A percentile compares a stretch with the other conserved stretches of the same genome.
phyloP scores from a whole-genome alignment of 2,888 invertebrate genomes.

The Pristionchus mayeri region DNA sequence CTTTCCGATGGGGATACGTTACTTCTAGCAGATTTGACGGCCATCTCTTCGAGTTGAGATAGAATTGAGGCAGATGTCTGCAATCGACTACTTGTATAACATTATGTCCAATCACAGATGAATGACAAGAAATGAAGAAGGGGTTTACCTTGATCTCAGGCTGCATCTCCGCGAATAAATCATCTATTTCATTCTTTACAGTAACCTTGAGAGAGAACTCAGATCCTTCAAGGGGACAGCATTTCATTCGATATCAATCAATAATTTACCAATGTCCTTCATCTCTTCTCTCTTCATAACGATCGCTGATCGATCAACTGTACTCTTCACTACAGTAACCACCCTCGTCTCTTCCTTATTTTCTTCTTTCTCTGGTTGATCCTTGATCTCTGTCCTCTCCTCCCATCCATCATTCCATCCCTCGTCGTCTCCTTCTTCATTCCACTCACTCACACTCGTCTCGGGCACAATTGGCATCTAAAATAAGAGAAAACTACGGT shows the following conservation, averaged over 20 bases:
- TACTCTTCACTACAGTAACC: background rate
- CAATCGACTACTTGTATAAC: background rate
- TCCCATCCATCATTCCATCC: conserved; percentile 49
- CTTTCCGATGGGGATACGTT: conserved; percentile 5
- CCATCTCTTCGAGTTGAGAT: conserved; percentile 32
- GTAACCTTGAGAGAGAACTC: conserved; percentile 46
- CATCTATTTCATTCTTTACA: conserved; percentile 37
- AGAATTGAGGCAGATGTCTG: conserved; percentile 40
- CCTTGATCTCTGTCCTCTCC: conserved; percentile 42
- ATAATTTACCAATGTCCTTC: conserved; percentile 44
- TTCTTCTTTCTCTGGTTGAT: conserved; percentile 20
- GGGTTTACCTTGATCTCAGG: conserved; percentile 33
- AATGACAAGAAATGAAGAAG: background rate
- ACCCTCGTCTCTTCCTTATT: background rate
- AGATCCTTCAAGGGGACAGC: background rate
- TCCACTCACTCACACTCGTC: background rate
- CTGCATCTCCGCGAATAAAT: conserved; percentile 48
- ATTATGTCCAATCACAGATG: background rate
- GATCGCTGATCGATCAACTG: background rate
- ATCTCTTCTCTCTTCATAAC: background rate
- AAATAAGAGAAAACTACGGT: background rate
- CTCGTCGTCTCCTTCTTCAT: conserved; percentile 9
- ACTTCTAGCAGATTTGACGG: background rate
- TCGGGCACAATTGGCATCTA: background rate
- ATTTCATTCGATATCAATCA: background rate